Conservation (phyloP, 2,797 vertebrate species). For the Pangasius sanitwongsei region DNA sequence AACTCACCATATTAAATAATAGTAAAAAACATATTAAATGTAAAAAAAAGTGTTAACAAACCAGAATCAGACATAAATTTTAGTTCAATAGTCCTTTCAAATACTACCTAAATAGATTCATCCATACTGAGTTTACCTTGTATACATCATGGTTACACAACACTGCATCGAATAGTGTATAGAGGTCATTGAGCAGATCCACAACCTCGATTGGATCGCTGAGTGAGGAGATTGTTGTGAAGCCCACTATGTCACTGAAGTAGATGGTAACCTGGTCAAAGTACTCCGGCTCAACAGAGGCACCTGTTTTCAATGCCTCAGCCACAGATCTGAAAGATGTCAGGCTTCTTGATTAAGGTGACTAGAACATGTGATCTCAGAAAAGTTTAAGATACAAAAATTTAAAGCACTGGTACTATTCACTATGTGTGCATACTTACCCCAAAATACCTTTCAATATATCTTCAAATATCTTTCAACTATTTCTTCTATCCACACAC, state of each 20-base stretch:
- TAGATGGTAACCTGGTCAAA: slow-evolving; percentile 94
- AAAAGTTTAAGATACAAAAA: background rate
- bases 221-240: slow-evolving; percentile 92
- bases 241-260: slow-evolving; percentile 91
- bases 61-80: background rate
- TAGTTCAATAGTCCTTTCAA: background rate
- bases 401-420: background rate
- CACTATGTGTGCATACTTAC: background rate
- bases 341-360: background rate
- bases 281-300: slow-evolving; percentile 87
- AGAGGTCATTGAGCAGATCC: slow-evolving; percentile 92
- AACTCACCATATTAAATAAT: background rate
- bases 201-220: slow-evolving; percentile 93
- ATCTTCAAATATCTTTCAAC: background rate
- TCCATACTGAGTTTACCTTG: slow-evolving; percentile 74
- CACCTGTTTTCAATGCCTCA: slow-evolving; percentile 88
- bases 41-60: background rate
- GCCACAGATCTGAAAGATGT: slow-evolving; percentile 82
- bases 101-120: background rate
- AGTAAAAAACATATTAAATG: background rate
- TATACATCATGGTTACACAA: slow-evolving; percentile 90
- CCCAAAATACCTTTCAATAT: background rate
- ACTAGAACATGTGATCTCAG: background rate
- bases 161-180: slow-evolving; percentile 88
- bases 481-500: background rate